These are phyloP conservation scores for Myotis pilosus DNA, from an alignment of 2,797 vertebrate genomes.

Conservation along the genomic window DNA sequence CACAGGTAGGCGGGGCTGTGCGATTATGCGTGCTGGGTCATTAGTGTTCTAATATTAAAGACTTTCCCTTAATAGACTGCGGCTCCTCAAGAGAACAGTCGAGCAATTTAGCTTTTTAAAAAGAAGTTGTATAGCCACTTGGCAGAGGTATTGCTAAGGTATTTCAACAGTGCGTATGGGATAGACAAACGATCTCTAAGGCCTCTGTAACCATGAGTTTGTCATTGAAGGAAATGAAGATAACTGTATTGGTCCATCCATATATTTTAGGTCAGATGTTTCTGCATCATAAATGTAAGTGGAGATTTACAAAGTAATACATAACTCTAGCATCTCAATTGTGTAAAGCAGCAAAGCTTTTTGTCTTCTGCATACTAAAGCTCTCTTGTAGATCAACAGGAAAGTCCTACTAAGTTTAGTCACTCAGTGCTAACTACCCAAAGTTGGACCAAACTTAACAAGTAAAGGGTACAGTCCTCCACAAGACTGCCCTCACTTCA, in stretches of 20 bases:
- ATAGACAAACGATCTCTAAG: neutral
- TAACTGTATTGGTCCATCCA: neutral
- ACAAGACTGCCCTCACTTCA: neutral
- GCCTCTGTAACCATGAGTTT: neutral
- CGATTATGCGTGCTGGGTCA: too few species aligned
- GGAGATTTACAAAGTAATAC: neutral
- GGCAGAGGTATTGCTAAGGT: neutral
- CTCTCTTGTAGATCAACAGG: neutral
- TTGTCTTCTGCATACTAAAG: neutral
- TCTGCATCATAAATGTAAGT: neutral
- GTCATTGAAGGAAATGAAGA: neutral
- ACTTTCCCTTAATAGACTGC: neutral
- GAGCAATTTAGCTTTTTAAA: neutral
- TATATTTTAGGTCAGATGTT: neutral
- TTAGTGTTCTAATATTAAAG: neutral
- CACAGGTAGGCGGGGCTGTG: too few species aligned
- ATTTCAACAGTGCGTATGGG: neutral
- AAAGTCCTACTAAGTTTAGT: neutral
- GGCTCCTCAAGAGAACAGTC: neutral
- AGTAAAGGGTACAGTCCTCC: neutral
- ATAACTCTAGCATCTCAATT: neutral
- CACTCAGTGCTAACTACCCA: neutral
- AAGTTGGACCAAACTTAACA: neutral
- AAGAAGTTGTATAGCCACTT: neutral
- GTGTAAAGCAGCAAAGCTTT: neutral